Percentiles rank a stretch among this genome's conserved stretches.
phyloP scores from a whole-genome alignment of 2,888 invertebrate genomes.

The Coelinius sp. region DNA sequence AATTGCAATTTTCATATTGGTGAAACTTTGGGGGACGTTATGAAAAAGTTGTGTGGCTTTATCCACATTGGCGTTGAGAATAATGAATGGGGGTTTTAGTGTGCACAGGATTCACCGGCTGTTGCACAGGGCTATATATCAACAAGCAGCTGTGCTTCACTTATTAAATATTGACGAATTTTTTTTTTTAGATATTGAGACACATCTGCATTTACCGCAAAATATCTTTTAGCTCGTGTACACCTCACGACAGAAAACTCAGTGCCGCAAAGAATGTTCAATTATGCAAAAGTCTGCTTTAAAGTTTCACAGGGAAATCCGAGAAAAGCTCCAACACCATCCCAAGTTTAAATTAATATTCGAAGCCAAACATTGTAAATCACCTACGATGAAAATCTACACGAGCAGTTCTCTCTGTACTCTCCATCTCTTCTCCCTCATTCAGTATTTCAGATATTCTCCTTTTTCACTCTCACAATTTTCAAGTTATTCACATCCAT shows the following conservation, averaged over 20 bases:
- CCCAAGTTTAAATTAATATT: constrained; percentile 66
- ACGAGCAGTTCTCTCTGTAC: constrained; percentile 41
- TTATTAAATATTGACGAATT: not conserved
- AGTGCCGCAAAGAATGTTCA: constrained; percentile 41
- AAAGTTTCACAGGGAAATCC: constrained; percentile 31
- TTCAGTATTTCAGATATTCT: constrained; percentile 36
- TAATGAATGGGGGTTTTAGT: not conserved
- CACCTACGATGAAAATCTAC: constrained; percentile 51
- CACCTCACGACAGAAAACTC: not conserved
- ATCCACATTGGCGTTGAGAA: not conserved
- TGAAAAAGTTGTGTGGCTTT: not conserved
- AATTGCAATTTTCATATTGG: not conserved
- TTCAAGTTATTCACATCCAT: constrained; percentile 11
- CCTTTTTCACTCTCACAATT: constrained; percentile 30
- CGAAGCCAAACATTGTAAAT: constrained; percentile 63
- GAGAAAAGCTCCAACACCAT: constrained; percentile 36
- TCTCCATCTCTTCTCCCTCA: constrained; percentile 26
- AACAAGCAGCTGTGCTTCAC: not conserved
- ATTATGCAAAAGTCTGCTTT: constrained; percentile 63
- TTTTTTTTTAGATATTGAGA: not conserved
- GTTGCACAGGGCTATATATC: not conserved
- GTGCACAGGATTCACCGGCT: not conserved
- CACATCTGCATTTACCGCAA: constrained; percentile 2
- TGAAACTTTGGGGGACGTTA: not conserved
- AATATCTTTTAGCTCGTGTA: not conserved